Conservation (phyloP, 2,888 invertebrate genomes). For the Dolomedes plantarius region DNA sequence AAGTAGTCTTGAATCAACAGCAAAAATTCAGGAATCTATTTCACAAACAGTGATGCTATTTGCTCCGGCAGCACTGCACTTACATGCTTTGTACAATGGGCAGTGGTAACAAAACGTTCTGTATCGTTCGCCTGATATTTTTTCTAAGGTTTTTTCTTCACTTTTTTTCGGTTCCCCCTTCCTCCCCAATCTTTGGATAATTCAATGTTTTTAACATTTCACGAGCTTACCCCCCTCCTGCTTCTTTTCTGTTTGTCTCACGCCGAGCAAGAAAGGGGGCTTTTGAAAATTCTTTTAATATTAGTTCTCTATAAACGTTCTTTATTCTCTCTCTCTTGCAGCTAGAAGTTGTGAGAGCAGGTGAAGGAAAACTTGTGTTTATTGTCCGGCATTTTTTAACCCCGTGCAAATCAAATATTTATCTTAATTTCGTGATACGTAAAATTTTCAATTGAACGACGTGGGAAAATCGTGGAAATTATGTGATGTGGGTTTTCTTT, state of each 20-base stretch:
- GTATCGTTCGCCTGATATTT: slow-evolving; percentile 3
- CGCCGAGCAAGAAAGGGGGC: slow-evolving; percentile 21
- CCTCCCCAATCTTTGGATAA: background rate
- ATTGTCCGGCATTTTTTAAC: background rate
- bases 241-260: slow-evolving; percentile 49
- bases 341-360: background rate
- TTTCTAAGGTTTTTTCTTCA: background rate
- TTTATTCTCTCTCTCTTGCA: background rate
- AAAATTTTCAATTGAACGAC: background rate
- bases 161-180: background rate
- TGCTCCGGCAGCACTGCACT: slow-evolving; percentile 35
- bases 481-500: too few relatives aligned
- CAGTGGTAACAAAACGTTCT: slow-evolving; percentile 56
- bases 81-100: slow-evolving; percentile 42
- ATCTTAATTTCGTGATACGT: background rate
- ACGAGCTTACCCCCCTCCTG: slow-evolving; percentile 4
- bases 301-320: slow-evolving; percentile 22
- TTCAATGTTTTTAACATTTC: slow-evolving; percentile 48
- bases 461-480: background rate
- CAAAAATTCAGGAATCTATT: slow-evolving; percentile 58
- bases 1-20: slow-evolving; percentile 66
- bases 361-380: background rate
- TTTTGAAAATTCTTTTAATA: slow-evolving; percentile 43
- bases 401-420: background rate
- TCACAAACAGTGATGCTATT: slow-evolving; percentile 63